Evolutionary conservation across 2,888 invertebrate genomes (phyloP), one percentile per base, ranked within the genome.

Genomic region (Helobdella robusta): DNA sequence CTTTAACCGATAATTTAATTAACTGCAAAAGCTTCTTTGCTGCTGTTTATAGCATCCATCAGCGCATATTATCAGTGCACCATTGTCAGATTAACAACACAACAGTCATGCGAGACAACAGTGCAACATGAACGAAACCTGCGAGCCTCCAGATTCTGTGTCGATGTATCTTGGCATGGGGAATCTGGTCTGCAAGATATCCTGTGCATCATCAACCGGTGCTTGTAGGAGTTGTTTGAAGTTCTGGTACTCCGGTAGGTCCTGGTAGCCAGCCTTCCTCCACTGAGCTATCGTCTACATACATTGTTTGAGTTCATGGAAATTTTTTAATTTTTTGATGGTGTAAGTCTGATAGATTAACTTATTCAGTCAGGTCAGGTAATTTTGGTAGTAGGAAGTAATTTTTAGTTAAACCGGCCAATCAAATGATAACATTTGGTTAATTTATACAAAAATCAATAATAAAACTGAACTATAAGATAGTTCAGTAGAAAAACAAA

Each of bases 111-210:
- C 23, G 11, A 52, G 20, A 18, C 54, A 52, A 52, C 11, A 11
- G 44, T 44, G 11, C 11, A 44, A 18, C 23, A n/a, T n/a, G n/a
- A n/a, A n/a, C n/a, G 30, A 1, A 71, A 84, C 84, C 82, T 98
- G 97, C 0, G 95, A 95, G 15, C 95, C 97, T n/a, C 94, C 97
- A 75, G 95, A 91, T 78, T 98, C 95, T 0, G 98, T 98, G 79
- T 94, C 95, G 73, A 99, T 97, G 79, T 98, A 99, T 65, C 98
- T 85, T 11, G 98, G 97, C 85, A 97, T 94, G 1, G 98, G 98
- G 82, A 99, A 99, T 68, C 98, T 84, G 34, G 89, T 91, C 78
- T 89, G 88, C 69, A 99, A 83, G 73, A 99, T 94, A 80, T 95
- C 94, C 77, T 92, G 90, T 18, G 97, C 97, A 81, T 98, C 97